These are phyloP conservation scores for Anoplopoma fimbria DNA, from an alignment of 2,113 vertebrate species.

Conservation along the genomic window DNA sequence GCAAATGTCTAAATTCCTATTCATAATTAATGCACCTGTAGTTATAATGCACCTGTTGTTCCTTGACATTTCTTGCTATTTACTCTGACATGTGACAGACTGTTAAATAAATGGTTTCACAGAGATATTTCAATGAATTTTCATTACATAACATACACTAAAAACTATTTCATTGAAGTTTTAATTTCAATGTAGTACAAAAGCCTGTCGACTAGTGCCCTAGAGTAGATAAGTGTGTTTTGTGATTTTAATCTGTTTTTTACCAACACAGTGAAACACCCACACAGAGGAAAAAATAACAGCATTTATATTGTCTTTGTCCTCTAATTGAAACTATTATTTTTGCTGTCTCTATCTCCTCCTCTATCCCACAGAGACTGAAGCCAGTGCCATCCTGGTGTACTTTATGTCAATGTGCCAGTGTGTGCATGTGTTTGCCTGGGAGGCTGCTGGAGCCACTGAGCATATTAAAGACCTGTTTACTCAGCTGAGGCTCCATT, in stretches of 20 bases:
- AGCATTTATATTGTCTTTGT: slow-evolving; percentile 50
- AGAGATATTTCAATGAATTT: background rate
- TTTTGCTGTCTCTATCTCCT: slow-evolving; percentile 45
- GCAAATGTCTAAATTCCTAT: background rate
- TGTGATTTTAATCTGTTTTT: slow-evolving; percentile 22
- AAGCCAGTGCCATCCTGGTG: slow-evolving; percentile 58
- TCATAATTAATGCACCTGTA: slow-evolving; percentile 18
- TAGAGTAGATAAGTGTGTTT: slow-evolving; percentile 2
- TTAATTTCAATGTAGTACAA: background rate
- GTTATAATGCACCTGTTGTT: slow-evolving; percentile 17
- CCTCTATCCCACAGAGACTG: slow-evolving; percentile 38
- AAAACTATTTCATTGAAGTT: background rate
- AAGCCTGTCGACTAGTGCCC: background rate
- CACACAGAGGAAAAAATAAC: slow-evolving; percentile 16
- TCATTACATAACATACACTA: background rate
- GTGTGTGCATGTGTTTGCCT: slow-evolving; percentile 63
- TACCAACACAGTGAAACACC: slow-evolving; percentile 29
- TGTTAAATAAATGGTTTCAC: slow-evolving; percentile 33
- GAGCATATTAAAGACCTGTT: slow-evolving; percentile 87
- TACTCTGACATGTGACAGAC: slow-evolving; percentile 18
- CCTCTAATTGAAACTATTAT: slow-evolving; percentile 57
- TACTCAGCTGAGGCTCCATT: slow-evolving; percentile 83
- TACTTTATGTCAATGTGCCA: slow-evolving; percentile 54
- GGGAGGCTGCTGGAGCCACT: slow-evolving; percentile 73
- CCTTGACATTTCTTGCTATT: slow-evolving; percentile 26